Percentiles rank a stretch among this genome's conserved stretches.
These are phyloP conservation scores for Trachelus iudaicus DNA, from an alignment of 2,888 invertebrate genomes.

Conservation along the genomic window DNA sequence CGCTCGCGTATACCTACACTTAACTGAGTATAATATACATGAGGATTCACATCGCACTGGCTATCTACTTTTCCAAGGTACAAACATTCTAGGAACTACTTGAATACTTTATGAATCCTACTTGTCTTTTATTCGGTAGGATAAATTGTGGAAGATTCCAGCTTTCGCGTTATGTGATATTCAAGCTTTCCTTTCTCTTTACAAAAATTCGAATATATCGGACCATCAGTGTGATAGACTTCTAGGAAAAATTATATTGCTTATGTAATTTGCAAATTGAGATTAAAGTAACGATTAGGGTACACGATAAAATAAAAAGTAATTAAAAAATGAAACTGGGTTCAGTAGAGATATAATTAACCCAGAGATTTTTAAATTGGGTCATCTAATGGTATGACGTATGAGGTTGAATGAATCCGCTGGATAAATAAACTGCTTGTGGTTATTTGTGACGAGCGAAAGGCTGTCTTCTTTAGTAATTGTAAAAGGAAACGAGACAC, in stretches of 20 bases:
- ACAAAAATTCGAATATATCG: neutral
- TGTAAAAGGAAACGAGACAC: constrained; percentile 5
- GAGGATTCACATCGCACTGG: neutral
- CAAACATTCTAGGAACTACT: neutral
- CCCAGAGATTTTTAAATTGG: no score
- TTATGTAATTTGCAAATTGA: neutral
- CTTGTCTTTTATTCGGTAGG: neutral
- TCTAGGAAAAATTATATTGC: neutral
- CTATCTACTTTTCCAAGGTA: neutral
- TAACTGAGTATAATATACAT: neutral
- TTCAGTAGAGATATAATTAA: neutral
- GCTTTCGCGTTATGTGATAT: neutral
- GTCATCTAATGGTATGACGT: neutral
- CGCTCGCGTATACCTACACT: neutral
- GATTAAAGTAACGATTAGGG: neutral
- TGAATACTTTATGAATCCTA: neutral
- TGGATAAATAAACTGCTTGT: neutral
- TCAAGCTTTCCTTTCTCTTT: neutral
- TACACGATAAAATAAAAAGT: neutral
- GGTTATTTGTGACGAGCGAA: constrained; percentile 8
- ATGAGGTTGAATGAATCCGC: neutral
- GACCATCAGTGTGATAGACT: neutral
- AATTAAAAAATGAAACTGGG: neutral
- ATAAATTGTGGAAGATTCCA: neutral
- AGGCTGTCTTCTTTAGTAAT: constrained; percentile 8